phyloP scores from a whole-genome alignment of 2,888 invertebrate species.

The Eristalinus sepulchralis region DNA sequence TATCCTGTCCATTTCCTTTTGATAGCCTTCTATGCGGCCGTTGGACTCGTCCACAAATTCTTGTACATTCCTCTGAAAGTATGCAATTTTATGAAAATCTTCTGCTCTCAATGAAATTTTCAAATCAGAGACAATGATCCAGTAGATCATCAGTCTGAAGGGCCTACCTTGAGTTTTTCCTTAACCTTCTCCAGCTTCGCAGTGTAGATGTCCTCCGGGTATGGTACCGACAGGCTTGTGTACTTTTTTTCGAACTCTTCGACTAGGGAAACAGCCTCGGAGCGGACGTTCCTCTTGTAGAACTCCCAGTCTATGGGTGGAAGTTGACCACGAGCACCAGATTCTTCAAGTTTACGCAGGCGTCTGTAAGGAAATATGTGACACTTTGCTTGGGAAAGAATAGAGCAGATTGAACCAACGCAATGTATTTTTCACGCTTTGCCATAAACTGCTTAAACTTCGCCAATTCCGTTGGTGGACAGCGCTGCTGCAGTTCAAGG shows the following conservation, averaged over 20 bases:
- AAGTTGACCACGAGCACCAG: conserved; percentile 78
- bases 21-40: conserved; percentile 79
- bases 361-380: conserved; percentile 72
- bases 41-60: conserved; percentile 74
- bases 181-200: conserved; percentile 85
- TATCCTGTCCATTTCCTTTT: conserved; percentile 84
- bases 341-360: conserved; percentile 82
- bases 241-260: conserved; percentile 92
- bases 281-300: conserved; percentile 86
- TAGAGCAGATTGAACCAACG: background rate
- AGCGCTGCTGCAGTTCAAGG: background rate
- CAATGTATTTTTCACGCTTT: background rate
- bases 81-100: too few species aligned
- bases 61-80: conserved; percentile 62
- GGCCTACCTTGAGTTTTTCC: conserved; percentile 82
- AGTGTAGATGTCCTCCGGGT: conserved; percentile 82
- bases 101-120: too few species aligned
- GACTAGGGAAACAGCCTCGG: conserved; percentile 89
- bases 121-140: conserved; percentile 75
- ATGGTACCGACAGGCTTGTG: conserved; percentile 87
- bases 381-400: background rate
- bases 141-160: background rate
- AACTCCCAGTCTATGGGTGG: conserved; percentile 91
- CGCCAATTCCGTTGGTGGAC: background rate
- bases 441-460: background rate